Evolutionary conservation across 2,888 invertebrate species (phyloP).

Genomic region (Alentia gelatinosa): DNA sequence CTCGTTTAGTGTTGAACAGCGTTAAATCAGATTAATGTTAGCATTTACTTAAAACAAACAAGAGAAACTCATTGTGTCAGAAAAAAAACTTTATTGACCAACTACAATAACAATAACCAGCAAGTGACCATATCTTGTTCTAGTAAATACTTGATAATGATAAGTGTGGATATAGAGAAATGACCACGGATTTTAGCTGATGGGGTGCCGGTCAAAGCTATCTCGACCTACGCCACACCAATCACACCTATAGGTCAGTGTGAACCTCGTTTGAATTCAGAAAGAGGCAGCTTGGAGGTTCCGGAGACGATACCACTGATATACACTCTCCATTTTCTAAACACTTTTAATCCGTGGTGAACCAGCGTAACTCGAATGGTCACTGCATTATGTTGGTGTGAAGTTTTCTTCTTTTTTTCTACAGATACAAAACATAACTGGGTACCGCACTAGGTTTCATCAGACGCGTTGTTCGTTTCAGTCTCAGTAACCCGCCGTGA

Average conservation of each 20-base stretch:
- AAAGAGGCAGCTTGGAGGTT: background rate
- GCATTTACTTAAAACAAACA: background rate
- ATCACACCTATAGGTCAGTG: background rate
- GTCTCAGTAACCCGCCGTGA: background rate
- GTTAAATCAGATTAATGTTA: too few species aligned
- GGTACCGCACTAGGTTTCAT: too few species aligned
- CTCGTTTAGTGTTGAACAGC: too few species aligned
- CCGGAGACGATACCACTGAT: too few species aligned
- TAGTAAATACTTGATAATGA: too few species aligned
- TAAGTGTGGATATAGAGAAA: too few species aligned
- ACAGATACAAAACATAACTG: background rate
- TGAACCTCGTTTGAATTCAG: background rate
- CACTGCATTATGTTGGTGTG: too few species aligned
- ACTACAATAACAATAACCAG: background rate
- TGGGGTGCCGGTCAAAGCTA: too few species aligned
- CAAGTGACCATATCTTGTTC: background rate
- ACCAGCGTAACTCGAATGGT: too few species aligned
- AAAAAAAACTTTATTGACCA: conserved; percentile 21
- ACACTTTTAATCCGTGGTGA: background rate
- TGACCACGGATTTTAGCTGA: too few species aligned
- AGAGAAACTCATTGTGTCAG: background rate
- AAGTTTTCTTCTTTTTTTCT: background rate
- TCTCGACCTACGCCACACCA: too few species aligned
- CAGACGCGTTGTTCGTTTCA: too few species aligned
- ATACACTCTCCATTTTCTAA: background rate